Base-by-base conservation (phyloP, 2,888 invertebrate species). In the Latheticus oryzae region DNA sequence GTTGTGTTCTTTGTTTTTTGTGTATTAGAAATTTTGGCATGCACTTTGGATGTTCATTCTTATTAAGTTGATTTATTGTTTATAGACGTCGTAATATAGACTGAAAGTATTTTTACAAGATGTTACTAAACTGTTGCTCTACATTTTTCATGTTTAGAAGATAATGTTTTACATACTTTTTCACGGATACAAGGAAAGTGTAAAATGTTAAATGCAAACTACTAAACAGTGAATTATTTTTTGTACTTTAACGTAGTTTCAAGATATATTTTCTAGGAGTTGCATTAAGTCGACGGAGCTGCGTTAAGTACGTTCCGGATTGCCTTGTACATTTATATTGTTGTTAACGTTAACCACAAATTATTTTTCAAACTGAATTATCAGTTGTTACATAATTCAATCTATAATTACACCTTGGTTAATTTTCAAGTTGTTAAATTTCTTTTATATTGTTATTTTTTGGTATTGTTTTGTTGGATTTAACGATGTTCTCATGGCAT, bases 21-120 rank as follows among this genome's bases (percentile, higher is more conserved):
- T 69, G 62, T 66, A 65, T 53, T 61, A 63, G 52, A 63, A 54
- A 61, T 62, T 69, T 70, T 53, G 70, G 70, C 68, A 66, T 70
- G 64, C 59, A 62, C 60, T 64, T 64, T 62, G 60, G 62, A 59
- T 59, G 63, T 69, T 63, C 57, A 52, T 60, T 56, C 32, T 16
- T 61, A 40, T 47, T 54, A 12, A 43, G 48, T 59, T 50, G 28
- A 12, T 47, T 62, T 33, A 26, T 28, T 38, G 58, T 43, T 60
- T 54, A 60, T 65, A 63, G 64, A 51, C 61, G 63, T 69, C 68
- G 60, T 67, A 65, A 66, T 62, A 58, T 73, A 73, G 74, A 74
- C 74, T 74, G 74, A 74, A 69, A 66, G 69, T 74, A 74, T 74
- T 56, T 62, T 62, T 62, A 62, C 62, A 62, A 48, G 35, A 65